Evolutionary conservation across 2,113 vertebrate species (phyloP).

Genomic region (Myotis lucifugus): DNA sequence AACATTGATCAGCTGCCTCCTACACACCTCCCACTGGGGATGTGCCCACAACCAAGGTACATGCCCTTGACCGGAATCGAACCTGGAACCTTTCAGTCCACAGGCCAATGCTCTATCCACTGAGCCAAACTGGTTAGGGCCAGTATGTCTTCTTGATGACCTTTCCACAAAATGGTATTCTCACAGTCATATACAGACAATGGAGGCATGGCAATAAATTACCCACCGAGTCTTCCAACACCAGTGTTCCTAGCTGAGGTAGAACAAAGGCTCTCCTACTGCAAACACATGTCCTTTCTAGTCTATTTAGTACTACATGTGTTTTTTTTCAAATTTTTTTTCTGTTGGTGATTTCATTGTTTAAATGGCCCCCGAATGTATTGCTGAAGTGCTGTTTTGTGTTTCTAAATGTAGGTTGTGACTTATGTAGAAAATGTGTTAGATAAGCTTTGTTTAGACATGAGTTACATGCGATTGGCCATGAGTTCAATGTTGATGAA

Average conservation of each 20-base stretch:
- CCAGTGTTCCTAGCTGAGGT: neutral
- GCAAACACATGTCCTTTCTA: neutral
- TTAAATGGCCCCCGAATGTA: neutral
- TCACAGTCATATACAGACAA: neutral
- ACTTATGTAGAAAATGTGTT: neutral
- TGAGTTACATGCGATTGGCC: neutral
- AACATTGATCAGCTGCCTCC: too few species aligned
- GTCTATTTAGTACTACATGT: neutral
- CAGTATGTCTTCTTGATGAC: neutral
- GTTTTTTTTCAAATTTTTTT: neutral
- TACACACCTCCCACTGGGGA: too few species aligned
- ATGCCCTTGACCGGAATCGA: too few species aligned
- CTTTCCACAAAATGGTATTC: neutral
- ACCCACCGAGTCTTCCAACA: neutral
- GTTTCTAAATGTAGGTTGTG: neutral
- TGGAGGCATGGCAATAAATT: neutral
- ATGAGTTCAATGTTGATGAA: neutral
- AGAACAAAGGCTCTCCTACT: neutral
- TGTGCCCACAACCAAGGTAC: too few species aligned
- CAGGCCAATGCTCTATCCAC: too few species aligned
- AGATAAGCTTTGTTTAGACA: neutral
- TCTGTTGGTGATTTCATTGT: neutral
- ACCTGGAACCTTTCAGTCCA: too few species aligned
- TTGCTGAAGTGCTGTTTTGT: neutral
- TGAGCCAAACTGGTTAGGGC: neutral